Conservation (phyloP, 2,113 vertebrate species). For the Corydoras sp. region DNA sequence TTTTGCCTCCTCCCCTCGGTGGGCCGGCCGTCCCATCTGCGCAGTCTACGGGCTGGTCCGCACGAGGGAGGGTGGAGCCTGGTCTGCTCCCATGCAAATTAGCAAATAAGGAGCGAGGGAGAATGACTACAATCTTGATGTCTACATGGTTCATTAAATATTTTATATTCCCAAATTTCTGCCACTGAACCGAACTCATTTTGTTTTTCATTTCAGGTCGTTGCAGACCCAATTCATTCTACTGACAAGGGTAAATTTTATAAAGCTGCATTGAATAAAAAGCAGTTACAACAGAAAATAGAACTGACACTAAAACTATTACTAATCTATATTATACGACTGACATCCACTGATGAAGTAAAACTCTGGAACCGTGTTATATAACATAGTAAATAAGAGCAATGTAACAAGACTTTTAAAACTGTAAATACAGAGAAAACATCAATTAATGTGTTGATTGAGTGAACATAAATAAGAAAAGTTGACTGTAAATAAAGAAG, state of each 20-base stretch:
- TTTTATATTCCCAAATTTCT: slow-evolving; percentile 38
- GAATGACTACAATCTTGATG: slow-evolving; percentile 48
- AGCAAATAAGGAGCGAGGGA: slow-evolving; percentile 53
- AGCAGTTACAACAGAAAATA: background rate
- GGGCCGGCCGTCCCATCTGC: slow-evolving; percentile 70
- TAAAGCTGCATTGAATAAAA: background rate
- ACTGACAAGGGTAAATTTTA: slow-evolving; percentile 8
- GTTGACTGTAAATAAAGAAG: too few relatives aligned
- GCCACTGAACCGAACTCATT: slow-evolving; percentile 10
- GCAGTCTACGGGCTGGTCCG: slow-evolving; percentile 69
- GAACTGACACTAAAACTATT: background rate
- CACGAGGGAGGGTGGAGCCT: slow-evolving; percentile 67
- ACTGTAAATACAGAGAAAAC: too few relatives aligned
- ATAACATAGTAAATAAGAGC: too few relatives aligned
- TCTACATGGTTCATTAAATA: slow-evolving; percentile 49
- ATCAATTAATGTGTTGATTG: too few relatives aligned
- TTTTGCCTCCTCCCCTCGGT: slow-evolving; percentile 64
- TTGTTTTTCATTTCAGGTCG: slow-evolving; percentile 21
- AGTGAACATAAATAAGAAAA: too few relatives aligned
- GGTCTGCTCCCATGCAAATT: slow-evolving; percentile 65
- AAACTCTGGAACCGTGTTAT: too few relatives aligned
- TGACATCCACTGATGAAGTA: too few relatives aligned
- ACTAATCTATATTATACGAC: too few relatives aligned
- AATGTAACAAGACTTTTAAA: too few relatives aligned
- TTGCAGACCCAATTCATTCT: background rate